Conservation (phyloP, 2,113 vertebrate species). For the Genyomyrus donnyi region DNA sequence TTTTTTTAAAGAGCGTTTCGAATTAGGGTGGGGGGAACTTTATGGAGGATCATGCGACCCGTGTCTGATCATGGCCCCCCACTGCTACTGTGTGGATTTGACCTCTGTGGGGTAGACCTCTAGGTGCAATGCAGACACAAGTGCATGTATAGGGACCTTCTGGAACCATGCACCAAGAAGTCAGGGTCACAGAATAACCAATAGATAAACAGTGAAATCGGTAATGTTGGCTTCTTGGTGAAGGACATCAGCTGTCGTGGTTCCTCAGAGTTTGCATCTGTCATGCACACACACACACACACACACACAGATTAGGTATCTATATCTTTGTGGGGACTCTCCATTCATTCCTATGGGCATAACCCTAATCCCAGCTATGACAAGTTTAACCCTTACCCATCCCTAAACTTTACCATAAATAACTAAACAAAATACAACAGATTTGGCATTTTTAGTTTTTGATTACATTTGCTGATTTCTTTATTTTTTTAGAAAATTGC, state of each 20-base stretch:
- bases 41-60: slow-evolving; percentile 46
- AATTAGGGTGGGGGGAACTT: slow-evolving; percentile 45
- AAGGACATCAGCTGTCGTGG: not conserved
- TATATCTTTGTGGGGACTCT: not conserved
- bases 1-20: slow-evolving; percentile 39
- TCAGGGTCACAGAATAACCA: not conserved
- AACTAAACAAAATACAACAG: not conserved
- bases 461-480: not conserved
- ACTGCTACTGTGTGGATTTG: slow-evolving; percentile 49
- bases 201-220: not conserved
- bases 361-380: not conserved
- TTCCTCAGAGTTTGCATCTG: not conserved
- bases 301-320: not conserved
- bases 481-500: not conserved
- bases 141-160: not conserved
- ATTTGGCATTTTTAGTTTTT: not conserved
- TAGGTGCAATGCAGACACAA: slow-evolving; percentile 37
- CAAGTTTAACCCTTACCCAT: not conserved
- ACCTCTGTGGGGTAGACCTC: slow-evolving; percentile 37
- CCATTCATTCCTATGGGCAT: not conserved
- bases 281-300: not conserved
- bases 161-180: slow-evolving; percentile 42
- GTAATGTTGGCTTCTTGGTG: not conserved
- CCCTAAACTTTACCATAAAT: not conserved
- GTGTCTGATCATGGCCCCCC: slow-evolving; percentile 45